Evolutionary conservation across 2,113 vertebrate species (phyloP).

Genomic region (Hiodon alosoides): DNA sequence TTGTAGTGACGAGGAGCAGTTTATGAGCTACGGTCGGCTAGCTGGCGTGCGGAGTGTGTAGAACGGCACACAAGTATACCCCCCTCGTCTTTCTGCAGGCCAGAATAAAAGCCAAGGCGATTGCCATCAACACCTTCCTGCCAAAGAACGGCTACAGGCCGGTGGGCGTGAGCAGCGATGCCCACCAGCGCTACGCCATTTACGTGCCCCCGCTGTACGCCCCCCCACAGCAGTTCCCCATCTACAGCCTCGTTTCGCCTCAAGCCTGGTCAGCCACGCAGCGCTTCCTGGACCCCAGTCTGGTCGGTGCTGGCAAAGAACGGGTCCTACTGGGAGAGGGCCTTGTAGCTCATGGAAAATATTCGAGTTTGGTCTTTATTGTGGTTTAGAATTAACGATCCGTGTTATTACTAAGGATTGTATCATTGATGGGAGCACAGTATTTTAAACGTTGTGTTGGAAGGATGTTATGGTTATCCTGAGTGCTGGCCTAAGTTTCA

Average conservation of each 20-base stretch:
- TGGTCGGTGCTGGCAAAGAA: conserved; percentile 58
- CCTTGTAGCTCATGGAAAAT: too few species aligned
- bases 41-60: background rate
- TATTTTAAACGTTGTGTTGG: too few species aligned
- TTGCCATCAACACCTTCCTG: conserved; percentile 74
- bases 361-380: too few species aligned
- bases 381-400: too few species aligned
- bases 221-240: conserved; percentile 71
- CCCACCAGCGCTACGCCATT: conserved; percentile 67
- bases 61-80: background rate
- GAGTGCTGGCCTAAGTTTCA: too few species aligned
- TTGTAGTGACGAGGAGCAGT: too few species aligned
- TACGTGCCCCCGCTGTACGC: conserved; percentile 71
- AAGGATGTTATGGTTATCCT: too few species aligned
- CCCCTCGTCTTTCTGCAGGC: conserved; percentile 52
- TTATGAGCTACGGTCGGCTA: too few species aligned
- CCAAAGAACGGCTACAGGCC: conserved; percentile 77
- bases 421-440: too few species aligned
- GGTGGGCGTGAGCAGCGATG: conserved; percentile 64
- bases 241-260: conserved; percentile 65
- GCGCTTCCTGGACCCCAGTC: conserved; percentile 68
- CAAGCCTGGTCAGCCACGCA: conserved; percentile 68
- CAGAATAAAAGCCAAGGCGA: conserved; percentile 85
- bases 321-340: background rate
- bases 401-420: too few species aligned